Evolutionary conservation across 53 echinoderm and acorn worm genomes (phyloP).

Genomic region (Paracentrotus lividus): DNA sequence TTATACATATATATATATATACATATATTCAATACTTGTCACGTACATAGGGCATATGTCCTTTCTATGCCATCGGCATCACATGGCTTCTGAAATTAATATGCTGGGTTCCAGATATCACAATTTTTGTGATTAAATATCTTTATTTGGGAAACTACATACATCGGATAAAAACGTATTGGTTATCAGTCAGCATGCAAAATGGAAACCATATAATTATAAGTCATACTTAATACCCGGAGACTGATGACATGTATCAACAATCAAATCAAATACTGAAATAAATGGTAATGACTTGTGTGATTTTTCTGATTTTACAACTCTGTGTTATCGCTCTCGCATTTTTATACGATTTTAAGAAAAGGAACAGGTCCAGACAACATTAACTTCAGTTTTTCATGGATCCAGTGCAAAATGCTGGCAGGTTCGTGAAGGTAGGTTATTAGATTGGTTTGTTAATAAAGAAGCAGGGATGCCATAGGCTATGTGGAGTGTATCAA

Average conservation of each 20-base stretch:
- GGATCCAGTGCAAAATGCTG: background rate
- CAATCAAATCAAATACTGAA: too few species aligned
- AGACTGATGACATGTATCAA: too few species aligned
- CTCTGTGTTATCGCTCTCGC: background rate
- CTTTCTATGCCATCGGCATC: constrained; percentile 36
- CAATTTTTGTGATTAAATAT: too few species aligned
- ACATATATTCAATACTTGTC: background rate
- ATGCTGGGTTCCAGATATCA: background rate
- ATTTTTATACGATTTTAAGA: background rate
- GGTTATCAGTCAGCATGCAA: too few species aligned
- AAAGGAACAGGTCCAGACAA: background rate
- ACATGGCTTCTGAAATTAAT: constrained; percentile 3
- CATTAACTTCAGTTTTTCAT: too few species aligned
- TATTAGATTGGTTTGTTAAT: constrained; percentile 49
- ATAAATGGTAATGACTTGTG: too few species aligned
- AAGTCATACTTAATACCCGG: too few species aligned
- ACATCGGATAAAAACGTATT: too few species aligned
- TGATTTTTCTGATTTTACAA: background rate
- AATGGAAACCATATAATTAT: too few species aligned
- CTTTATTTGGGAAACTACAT: background rate
- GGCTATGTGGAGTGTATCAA: constrained; percentile 44
- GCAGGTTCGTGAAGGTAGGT: background rate
- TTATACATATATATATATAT: too few species aligned
- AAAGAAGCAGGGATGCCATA: constrained; percentile 4
- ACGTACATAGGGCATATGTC: background rate